Conservation (phyloP, 2,797 vertebrate species). For the Apogon talboti region DNA sequence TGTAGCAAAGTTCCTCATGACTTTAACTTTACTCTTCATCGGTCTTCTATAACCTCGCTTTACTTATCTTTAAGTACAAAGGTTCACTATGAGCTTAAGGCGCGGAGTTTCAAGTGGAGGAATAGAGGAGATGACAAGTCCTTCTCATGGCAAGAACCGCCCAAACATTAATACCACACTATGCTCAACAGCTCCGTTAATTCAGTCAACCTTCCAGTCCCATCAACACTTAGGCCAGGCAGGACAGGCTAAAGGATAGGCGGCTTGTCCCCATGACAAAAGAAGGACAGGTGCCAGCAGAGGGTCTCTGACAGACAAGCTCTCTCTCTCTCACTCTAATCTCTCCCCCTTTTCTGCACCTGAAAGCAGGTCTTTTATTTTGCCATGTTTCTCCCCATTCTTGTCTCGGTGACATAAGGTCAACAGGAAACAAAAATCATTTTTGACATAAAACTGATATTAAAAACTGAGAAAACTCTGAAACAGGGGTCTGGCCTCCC, state of each 20-base stretch:
- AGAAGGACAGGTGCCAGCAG: slow-evolving; percentile 86
- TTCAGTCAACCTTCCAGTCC: slow-evolving; percentile 45
- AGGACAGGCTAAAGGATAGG: slow-evolving; percentile 82
- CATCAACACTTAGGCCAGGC: slow-evolving; percentile 39
- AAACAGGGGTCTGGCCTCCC: slow-evolving; percentile 12
- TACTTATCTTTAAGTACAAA: slow-evolving; percentile 55
- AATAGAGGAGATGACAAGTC: slow-evolving; percentile 47
- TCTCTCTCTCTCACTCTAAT: slow-evolving; percentile 26
- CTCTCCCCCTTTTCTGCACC: slow-evolving; percentile 10
- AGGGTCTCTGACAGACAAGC: slow-evolving; percentile 39
- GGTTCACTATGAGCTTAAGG: slow-evolving; percentile 38
- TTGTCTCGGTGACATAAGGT: neutral
- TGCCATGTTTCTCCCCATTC: neutral
- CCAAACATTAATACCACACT: slow-evolving; percentile 45
- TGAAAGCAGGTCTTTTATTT: slow-evolving; percentile 3
- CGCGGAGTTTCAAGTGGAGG: slow-evolving; percentile 42
- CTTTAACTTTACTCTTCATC: slow-evolving; percentile 63
- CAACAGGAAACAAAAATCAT: slow-evolving; percentile 1
- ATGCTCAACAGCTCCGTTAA: slow-evolving; percentile 51
- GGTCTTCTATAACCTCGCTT: slow-evolving; percentile 35
- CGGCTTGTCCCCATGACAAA: slow-evolving; percentile 83
- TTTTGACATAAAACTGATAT: slow-evolving; percentile 11
- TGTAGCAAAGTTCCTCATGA: slow-evolving; percentile 81
- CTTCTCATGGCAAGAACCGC: slow-evolving; percentile 36
- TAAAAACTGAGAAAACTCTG: slow-evolving; percentile 36